phyloP scores from a whole-genome alignment of 2,797 vertebrate species.

The Pantherophis alleghaniensis region DNA sequence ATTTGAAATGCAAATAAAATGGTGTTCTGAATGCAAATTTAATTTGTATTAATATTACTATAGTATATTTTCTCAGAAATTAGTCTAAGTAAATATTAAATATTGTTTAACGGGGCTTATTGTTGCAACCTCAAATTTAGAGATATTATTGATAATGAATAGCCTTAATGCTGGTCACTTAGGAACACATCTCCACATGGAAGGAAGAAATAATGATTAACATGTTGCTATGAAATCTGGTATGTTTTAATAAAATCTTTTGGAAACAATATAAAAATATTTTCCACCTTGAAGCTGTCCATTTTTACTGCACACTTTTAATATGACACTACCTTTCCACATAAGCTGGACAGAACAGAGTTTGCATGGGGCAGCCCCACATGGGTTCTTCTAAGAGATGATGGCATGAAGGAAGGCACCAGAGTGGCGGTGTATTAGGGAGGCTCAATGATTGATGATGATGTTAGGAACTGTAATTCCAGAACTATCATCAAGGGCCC shows the following conservation, averaged over 20 bases:
- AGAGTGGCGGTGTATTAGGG: neutral
- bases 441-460: slow-evolving; percentile 41
- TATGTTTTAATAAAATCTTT: slow-evolving; percentile 12
- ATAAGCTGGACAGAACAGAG: neutral
- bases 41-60: neutral
- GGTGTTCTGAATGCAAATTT: neutral
- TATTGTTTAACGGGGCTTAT: neutral
- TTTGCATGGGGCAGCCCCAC: neutral
- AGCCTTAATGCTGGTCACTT: neutral
- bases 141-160: neutral
- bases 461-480: slow-evolving; percentile 64
- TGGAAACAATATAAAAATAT: slow-evolving; percentile 8
- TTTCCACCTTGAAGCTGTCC: neutral
- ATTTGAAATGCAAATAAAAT: neutral
- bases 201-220: neutral
- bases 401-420: neutral
- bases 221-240: neutral
- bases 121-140: neutral
- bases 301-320: neutral
- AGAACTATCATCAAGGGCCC: slow-evolving; percentile 59
- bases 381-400: neutral
- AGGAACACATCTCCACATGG: neutral
- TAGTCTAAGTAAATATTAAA: neutral
- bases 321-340: neutral
- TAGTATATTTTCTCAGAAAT: neutral